These are phyloP conservation scores for Dromas ardeola DNA, from an alignment of 2,113 vertebrate species.

Conservation along the genomic window DNA sequence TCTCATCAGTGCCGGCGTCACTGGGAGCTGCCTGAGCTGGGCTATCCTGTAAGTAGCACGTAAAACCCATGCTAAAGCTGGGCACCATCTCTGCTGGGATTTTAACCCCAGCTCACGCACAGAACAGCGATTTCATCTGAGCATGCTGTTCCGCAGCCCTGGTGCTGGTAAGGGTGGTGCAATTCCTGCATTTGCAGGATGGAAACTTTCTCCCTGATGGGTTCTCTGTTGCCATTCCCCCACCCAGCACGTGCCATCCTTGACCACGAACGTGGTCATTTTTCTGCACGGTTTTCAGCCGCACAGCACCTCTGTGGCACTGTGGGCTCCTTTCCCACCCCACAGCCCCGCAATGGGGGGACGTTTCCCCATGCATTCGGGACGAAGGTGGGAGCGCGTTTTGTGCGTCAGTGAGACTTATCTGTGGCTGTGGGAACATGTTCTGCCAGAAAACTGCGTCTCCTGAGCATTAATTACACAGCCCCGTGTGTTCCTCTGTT, in stretches of 20 bases:
- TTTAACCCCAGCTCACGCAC: background rate
- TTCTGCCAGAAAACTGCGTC: background rate
- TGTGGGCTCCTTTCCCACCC: background rate
- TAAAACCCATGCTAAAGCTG: background rate
- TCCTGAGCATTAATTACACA: background rate
- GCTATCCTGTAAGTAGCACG: background rate
- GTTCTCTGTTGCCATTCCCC: background rate
- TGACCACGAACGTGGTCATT: background rate
- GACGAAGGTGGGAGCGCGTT: background rate
- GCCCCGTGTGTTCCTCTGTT: background rate
- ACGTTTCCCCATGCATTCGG: fast-evolving
- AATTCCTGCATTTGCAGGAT: background rate
- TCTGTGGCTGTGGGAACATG: background rate
- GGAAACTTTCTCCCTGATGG: background rate
- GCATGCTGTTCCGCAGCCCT: background rate
- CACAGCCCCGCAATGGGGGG: fast-evolving
- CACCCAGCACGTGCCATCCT: background rate
- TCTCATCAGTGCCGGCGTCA: background rate
- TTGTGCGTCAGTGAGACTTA: background rate
- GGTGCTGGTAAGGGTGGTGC: background rate
- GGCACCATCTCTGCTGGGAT: background rate
- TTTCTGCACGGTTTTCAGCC: background rate
- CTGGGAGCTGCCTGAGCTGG: background rate
- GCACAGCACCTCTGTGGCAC: background rate
- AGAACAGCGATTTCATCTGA: background rate